These are phyloP conservation scores for Sula dactylatra DNA, from an alignment of 2,113 vertebrate species.

Conservation along the genomic window DNA sequence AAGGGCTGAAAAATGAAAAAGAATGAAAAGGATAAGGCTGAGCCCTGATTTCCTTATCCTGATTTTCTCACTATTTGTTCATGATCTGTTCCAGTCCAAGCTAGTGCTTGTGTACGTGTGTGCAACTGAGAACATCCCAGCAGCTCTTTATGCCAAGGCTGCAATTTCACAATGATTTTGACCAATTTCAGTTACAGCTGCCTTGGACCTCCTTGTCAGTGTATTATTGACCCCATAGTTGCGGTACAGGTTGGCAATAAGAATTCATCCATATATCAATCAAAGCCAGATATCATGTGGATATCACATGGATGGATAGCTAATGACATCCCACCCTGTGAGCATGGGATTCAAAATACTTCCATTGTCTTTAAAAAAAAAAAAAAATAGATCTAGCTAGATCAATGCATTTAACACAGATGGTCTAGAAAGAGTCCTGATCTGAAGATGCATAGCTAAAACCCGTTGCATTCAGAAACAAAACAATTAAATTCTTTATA, in stretches of 20 bases:
- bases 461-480: neutral
- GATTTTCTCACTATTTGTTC: neutral
- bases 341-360: neutral
- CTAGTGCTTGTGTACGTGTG: neutral
- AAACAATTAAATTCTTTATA: constrained; percentile 47
- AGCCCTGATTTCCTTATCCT: neutral
- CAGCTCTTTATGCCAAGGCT: neutral
- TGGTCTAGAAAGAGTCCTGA: neutral
- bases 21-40: neutral
- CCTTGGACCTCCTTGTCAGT: neutral
- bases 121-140: neutral
- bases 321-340: neutral
- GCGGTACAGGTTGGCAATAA: neutral
- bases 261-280: neutral
- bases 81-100: neutral
- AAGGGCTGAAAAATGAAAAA: neutral
- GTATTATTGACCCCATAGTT: neutral
- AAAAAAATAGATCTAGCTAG: neutral
- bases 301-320: neutral
- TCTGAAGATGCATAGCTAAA: neutral
- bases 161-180: neutral
- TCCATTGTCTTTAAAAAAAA: neutral
- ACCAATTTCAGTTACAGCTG: neutral
- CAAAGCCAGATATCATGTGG: neutral
- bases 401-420: neutral